phyloP scores from a whole-genome alignment of 2,797 vertebrate genomes.

The Anas acuta region DNA sequence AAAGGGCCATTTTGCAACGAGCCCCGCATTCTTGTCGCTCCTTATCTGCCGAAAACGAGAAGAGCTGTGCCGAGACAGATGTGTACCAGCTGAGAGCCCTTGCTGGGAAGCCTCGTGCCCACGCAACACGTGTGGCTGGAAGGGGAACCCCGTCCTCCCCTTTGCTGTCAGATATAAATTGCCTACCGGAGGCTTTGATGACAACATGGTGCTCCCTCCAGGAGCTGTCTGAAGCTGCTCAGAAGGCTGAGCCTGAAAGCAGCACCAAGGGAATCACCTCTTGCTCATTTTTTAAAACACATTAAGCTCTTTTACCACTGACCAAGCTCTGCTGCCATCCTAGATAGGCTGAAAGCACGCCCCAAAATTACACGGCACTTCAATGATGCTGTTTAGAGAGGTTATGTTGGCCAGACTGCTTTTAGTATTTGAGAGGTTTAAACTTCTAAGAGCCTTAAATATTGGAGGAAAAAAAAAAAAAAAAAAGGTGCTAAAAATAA shows the following conservation, averaged over 20 bases:
- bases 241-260: conserved; percentile 9
- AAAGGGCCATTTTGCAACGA: neutral
- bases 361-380: neutral
- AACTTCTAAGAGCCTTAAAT: conserved; percentile 35
- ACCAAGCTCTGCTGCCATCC: neutral
- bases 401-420: neutral
- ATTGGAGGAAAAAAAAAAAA: neutral
- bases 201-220: conserved; percentile 55
- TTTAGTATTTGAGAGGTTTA: conserved; percentile 44
- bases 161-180: neutral
- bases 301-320: neutral
- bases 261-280: conserved; percentile 5
- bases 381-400: neutral
- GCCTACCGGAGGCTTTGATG: conserved; percentile 14
- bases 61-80: neutral
- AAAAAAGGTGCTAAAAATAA: conserved; percentile 58
- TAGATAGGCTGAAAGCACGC: neutral
- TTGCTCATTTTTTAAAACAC: neutral
- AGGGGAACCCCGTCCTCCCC: conserved; percentile 23
- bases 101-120: neutral
- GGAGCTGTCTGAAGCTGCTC: conserved; percentile 14
- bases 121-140: neutral
- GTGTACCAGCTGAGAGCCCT: conserved; percentile 25
- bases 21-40: fast-evolving
- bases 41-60: neutral